Percentiles rank a stretch among this genome's conserved stretches.
phyloP scores from a whole-genome alignment of 1,140 invertebrate species.

The Drosophila arawakana region DNA sequence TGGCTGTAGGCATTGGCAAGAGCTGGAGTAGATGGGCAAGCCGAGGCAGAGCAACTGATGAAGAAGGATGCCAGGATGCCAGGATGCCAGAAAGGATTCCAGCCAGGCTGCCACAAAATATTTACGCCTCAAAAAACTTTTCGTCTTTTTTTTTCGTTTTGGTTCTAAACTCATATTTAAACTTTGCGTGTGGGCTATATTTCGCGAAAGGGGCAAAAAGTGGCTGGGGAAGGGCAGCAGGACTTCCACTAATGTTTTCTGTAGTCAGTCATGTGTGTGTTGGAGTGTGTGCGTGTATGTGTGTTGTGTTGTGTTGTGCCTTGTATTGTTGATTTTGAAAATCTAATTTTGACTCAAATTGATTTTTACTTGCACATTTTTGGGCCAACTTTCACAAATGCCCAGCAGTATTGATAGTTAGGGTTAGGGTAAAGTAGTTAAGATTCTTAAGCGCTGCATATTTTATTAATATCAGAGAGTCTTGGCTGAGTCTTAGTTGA shows the following conservation, averaged over 20 bases:
- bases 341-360: conserved; percentile 81
- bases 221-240: neutral
- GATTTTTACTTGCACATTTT: conserved; percentile 65
- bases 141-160: neutral
- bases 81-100: conserved; percentile 27
- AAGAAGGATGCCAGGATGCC: conserved; percentile 1
- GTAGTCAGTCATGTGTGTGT: conserved; percentile 44
- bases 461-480: too few species aligned
- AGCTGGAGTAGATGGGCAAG: neutral
- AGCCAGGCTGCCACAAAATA: conserved; percentile 69
- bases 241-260: conserved; percentile 37
- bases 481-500: too few species aligned
- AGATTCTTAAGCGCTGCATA: too few species aligned
- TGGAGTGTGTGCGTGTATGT: conserved; percentile 7
- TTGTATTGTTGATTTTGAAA: conserved; percentile 73
- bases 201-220: neutral
- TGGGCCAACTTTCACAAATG: neutral
- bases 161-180: conserved; percentile 75
- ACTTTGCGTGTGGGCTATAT: conserved; percentile 52
- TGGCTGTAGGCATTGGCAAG: neutral
- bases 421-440: neutral
- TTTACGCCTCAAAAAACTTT: conserved; percentile 80
- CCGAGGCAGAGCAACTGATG: neutral
- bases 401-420: neutral
- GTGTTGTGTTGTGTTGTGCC: conserved; percentile 13